phyloP scores from a whole-genome alignment of 2,888 invertebrate genomes.

The Polyommatus icarus region DNA sequence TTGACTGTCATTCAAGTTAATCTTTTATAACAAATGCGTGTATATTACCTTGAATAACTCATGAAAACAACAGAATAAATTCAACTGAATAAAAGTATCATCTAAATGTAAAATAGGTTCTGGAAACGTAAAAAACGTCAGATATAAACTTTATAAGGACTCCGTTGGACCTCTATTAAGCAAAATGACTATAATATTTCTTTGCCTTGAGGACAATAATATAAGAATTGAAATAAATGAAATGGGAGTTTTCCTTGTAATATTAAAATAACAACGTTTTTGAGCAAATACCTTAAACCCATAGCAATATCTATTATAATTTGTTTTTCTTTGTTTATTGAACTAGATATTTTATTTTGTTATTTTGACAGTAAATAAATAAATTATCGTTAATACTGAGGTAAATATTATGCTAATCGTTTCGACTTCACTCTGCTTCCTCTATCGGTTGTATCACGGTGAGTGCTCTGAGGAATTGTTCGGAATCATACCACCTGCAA shows the following conservation, averaged over 20 bases:
- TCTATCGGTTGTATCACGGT: too few species aligned
- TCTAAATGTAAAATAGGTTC: slow-evolving; percentile 19
- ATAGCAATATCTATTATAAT: not conserved
- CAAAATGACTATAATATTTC: slow-evolving; percentile 25
- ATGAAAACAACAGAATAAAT: not conserved
- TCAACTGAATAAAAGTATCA: not conserved
- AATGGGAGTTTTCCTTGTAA: slow-evolving; percentile 8
- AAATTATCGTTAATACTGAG: too few species aligned
- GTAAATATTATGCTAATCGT: too few species aligned
- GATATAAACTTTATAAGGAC: slow-evolving; percentile 19
- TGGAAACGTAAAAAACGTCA: slow-evolving; percentile 1
- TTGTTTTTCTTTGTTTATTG: not conserved
- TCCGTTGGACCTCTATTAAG: slow-evolving; percentile 25
- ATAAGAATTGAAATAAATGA: not conserved
- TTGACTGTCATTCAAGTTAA: not conserved
- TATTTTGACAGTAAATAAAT: too few species aligned
- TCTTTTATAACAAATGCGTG: not conserved
- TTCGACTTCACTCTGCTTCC: too few species aligned
- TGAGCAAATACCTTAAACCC: not conserved
- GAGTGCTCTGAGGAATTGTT: too few species aligned
- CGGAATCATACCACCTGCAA: too few species aligned
- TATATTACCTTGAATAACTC: not conserved
- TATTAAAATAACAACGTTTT: not conserved
- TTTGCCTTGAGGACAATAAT: slow-evolving; percentile 10
- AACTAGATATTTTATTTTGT: not conserved